Base-by-base conservation (phyloP, 2,113 vertebrate species). In the Dicrurus megarhynchus region DNA sequence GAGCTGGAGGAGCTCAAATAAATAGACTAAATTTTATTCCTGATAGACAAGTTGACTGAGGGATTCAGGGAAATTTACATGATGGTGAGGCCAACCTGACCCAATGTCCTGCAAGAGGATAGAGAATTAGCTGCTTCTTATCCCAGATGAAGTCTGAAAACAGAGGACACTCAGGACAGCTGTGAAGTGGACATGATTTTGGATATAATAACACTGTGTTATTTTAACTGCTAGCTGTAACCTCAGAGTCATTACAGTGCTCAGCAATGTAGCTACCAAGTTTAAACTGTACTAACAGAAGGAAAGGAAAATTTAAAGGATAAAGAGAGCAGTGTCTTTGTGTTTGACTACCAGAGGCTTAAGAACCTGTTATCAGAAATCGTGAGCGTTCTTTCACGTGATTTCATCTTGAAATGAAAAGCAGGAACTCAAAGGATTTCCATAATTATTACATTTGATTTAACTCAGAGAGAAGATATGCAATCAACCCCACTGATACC, bases 11-110 rank as follows among this genome's bases (percentile, higher is more conserved):
- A 93, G 28, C 59, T 64, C 78, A 46, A 74, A 83, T 81, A 94
- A 90, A 94, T n/a, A 95, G 82, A 47, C 37, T 84, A 89, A 87
- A 93, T 92, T 84, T 94, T 84, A 53, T 46, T n/a, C 79, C 60
- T 82, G 65, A 75, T 69, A 89, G 71, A 78, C 4, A 81, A 82
- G 57, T 82, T 89, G 65, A 65, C 80, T 78, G 83, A 93, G 46
- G 57, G n/a, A 60, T 92, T 93, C 83, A 81, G 88, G 86, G 68
- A 84, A 88, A 90, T 73, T 92, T 30, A 42, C 84, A 64, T 23
- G 44, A 71, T 76, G 47, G 73, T 86, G 46, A 74, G 33, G 21
- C 46, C 77, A 89, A 19, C 24, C 35, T 57, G 65, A 78, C 56
- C 70, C 75, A 94, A 16, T 39, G 76, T 69, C 74, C 86, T 82